Base-by-base conservation (phyloP, 2,888 invertebrate species). In the Druceiella hillmani region DNA sequence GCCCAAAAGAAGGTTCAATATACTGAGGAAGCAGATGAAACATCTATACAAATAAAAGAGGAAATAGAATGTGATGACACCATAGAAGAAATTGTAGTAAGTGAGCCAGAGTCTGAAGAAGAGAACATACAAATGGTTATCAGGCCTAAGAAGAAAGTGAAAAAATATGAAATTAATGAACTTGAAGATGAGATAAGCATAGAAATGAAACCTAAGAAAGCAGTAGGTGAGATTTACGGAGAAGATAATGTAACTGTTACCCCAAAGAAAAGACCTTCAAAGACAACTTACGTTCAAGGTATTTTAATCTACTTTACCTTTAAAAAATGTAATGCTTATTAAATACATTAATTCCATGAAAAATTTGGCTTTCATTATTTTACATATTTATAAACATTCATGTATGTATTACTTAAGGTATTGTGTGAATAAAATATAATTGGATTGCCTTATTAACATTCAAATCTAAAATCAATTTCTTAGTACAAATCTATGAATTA, bases 211-310 rank as follows among this genome's bases (percentile, higher is more conserved):
- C 72, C 69, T 12, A 69, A 63, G 42, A 58, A 56, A 52, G 52
- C 61, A 40, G 56, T 56, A 29, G 56, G 61, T 44, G 65, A 74
- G 49, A 55, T 62, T 2, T 79, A 69, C 54, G 79, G 76, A 58
- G 84, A 82, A 59, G 82, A 82, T 53, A 74, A 79, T 41, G 59
- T 83, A 22, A 81, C 80, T n/a, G 62, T 85, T 50, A 80, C 79
- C 56, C 66, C 81, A 26, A 83, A 80, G 59, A 68, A 76, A 46
- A 80, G 76, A 58, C 78, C 79, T 51, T 78, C 77, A 38, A 73
- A 74, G 50, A 75, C 76, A 17, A 74, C 77, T 27, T 75, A 72
- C 55, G 66, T 79, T 45, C 79, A 81, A 81, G 83, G 83, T 83
- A 65, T 44, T 36, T 46, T 43, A 32, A 37, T 33, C 37, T 17